Evolutionary conservation across 2,797 vertebrate species (phyloP), one percentile per base, ranked within the genome.

Genomic region (Hippoglossus hippoglossus): DNA sequence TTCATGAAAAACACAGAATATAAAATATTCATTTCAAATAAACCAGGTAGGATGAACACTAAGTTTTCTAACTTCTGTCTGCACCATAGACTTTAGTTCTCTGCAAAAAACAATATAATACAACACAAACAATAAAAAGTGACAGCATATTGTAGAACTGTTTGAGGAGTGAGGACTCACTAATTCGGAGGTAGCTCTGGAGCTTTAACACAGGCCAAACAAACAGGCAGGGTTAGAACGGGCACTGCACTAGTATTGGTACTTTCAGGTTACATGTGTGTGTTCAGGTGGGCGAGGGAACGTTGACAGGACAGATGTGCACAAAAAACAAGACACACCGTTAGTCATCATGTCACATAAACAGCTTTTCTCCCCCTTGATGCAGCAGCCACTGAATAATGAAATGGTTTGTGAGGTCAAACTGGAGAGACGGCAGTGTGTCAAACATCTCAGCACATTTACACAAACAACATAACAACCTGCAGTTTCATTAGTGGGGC

Each of bases 301-400:
- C 18, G 21, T 19, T 64, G 41, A 68, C 53, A 47, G 64, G 73
- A 58, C 58, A 57, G 58, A 75, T 54, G 28, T 50, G 67, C 24
- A 44, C 62, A 63, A 69, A 59, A 64, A 75, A 81, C 75, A 81
- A 39, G 16, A 75, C 58, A 46, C 62, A 22, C 57, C 58, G 77
- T 83, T 77, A 82, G 73, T 82, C 83, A 83, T 71, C 52, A 24
- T 67, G 73, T 73, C 61, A 73, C 50, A 68, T 75, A 79, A 86
- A 87, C 80, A 82, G 63, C 21, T 70, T 75, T 71, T 50, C 15
- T 6, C 62, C 79, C 71, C 68, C 54, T 13, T 13, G 39, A 67
- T 57, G 69, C 57, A 54, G 70, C 71, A 67, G 68, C 73, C 75
- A 73, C 63, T 87, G 80, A 90, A 92, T 87, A 85, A 88, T 89